Conservation (phyloP, 2,797 vertebrate species). For the Bradypodion ventrale region DNA sequence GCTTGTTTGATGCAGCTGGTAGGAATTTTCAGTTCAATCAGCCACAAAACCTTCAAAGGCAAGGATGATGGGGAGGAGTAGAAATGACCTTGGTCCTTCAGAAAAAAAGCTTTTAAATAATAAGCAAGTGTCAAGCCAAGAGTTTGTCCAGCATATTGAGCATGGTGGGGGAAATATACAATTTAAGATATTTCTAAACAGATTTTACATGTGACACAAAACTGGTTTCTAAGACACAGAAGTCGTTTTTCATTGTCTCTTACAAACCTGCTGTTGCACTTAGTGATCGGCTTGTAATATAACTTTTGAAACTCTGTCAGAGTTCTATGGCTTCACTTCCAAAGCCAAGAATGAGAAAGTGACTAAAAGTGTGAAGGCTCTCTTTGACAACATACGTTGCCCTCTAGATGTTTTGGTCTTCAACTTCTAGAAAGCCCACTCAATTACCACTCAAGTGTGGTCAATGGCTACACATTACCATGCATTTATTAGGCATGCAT, state of each 20-base stretch:
- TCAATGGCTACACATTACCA: no score
- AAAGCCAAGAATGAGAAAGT: conserved; percentile 43
- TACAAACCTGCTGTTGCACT: conserved; percentile 49
- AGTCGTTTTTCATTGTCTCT: conserved; percentile 53
- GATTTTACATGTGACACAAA: conserved; percentile 62
- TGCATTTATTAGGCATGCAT: no score
- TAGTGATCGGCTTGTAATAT: conserved; percentile 39
- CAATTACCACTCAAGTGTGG: no score
- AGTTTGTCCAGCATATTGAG: conserved; percentile 59
- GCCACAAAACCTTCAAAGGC: conserved; percentile 66
- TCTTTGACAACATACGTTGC: background rate
- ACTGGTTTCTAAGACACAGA: conserved; percentile 42
- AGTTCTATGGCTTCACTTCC: background rate
- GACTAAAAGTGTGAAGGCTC: conserved; percentile 31
- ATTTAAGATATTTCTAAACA: conserved; percentile 51
- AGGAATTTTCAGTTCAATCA: conserved; percentile 69
- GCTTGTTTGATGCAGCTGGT: conserved; percentile 57
- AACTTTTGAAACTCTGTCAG: background rate
- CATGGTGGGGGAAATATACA: conserved; percentile 22
- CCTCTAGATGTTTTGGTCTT: background rate
- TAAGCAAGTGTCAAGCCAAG: conserved; percentile 60
- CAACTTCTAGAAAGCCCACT: no score
- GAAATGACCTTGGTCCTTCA: conserved; percentile 66
- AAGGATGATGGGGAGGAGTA: conserved; percentile 54
- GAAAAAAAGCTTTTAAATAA: conserved; percentile 71